Conservation (phyloP, 2,797 vertebrate species). For the Anolis apletophallus region DNA sequence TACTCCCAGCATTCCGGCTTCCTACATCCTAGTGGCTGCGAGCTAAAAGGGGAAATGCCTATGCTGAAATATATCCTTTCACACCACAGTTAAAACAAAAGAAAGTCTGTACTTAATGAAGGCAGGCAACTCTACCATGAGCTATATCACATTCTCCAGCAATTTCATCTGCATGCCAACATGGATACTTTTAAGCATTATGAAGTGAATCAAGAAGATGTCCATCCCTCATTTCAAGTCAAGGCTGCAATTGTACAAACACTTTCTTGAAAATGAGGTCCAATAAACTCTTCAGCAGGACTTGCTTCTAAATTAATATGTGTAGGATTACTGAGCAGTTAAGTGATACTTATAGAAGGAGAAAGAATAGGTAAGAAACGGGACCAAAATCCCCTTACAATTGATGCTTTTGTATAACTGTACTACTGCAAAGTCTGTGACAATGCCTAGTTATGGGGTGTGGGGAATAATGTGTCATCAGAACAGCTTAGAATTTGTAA, state of each 20-base stretch:
- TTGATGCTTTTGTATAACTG: constrained; percentile 29
- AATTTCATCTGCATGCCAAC: constrained; percentile 23
- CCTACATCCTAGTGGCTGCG: background rate
- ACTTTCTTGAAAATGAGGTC: background rate
- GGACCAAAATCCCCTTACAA: constrained; percentile 16
- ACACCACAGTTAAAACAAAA: constrained; percentile 5
- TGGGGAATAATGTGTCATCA: constrained; percentile 31
- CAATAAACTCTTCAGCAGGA: background rate
- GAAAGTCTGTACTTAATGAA: background rate
- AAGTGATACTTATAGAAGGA: background rate
- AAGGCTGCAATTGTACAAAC: background rate
- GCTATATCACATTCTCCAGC: constrained; percentile 8
- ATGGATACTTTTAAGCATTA: background rate
- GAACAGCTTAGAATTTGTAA: constrained; percentile 24
- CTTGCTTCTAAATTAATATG: background rate
- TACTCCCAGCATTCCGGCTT: background rate
- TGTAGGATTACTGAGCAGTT: background rate
- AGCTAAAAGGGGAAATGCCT: background rate
- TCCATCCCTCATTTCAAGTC: constrained; percentile 13
- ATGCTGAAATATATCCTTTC: background rate
- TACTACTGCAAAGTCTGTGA: background rate
- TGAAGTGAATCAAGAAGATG: constrained; percentile 27
- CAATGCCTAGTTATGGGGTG: background rate
- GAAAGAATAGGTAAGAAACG: constrained; percentile 14
- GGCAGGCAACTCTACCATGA: background rate